phyloP scores from a whole-genome alignment of 2,113 vertebrate genomes.

The Mungos mungo region DNA sequence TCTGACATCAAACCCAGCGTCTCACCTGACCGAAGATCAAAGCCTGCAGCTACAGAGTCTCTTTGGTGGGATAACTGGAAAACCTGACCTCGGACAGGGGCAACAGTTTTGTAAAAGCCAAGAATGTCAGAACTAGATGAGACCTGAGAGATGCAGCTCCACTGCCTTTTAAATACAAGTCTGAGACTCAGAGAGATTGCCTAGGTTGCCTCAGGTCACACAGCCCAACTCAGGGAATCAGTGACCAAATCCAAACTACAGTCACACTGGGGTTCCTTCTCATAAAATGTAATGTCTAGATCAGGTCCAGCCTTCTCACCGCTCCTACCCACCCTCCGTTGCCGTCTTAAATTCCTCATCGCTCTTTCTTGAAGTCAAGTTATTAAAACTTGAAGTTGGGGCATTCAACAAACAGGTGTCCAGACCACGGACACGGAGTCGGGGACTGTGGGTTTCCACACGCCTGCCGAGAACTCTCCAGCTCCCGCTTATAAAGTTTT shows the following conservation, averaged over 20 bases:
- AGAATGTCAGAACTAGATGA: neutral
- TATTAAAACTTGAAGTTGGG: neutral
- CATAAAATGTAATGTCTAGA: neutral
- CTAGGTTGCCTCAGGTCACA: neutral
- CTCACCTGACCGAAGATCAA: neutral
- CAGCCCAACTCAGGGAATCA: neutral
- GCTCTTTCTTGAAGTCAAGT: neutral
- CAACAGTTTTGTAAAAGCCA: neutral
- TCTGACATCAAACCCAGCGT: neutral
- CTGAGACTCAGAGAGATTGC: neutral
- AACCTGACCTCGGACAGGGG: neutral
- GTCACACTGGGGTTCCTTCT: neutral
- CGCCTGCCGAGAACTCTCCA: neutral
- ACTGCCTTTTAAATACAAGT: neutral
- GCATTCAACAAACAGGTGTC: conserved; percentile 45
- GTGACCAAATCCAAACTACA: neutral
- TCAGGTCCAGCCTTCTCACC: neutral
- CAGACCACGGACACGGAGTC: neutral
- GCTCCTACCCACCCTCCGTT: neutral
- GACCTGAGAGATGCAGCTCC: neutral
- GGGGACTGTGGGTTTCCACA: neutral
- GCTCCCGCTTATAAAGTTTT: conserved; percentile 55
- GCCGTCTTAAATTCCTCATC: neutral
- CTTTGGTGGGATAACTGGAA: neutral
- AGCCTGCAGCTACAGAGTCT: neutral